Base-by-base conservation (phyloP, 1,140 invertebrate genomes). In the Drosophila melanica region DNA sequence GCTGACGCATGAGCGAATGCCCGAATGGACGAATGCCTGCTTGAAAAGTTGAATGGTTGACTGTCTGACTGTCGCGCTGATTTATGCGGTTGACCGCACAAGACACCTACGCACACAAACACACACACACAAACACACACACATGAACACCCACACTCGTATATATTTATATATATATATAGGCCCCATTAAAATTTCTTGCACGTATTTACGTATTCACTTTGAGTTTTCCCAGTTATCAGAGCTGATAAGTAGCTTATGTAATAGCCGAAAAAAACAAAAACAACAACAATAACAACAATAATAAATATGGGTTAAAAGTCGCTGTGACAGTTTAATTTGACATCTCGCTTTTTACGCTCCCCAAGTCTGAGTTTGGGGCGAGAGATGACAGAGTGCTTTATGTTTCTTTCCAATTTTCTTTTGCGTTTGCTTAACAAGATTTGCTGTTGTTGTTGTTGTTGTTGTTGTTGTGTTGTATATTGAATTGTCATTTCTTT, bases 401-500 rank as follows among this genome's bases (percentile, higher is more conserved):
- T 77, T 81, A 69, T 73, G 79, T 85, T 85, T 80, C 58, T 80
- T 76, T 81, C 30, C 42, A n/a, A 68, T 81, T 81, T 79, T 84
- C 73, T 71, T 79, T 80, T 55, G 76, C 73, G 75, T 80, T 85
- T 77, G 65, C 76, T 87, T 89, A 87, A 87, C 84, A 70, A 87
- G 84, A 89, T 87, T 84, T 81, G 37, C 27, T n/a, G 35, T 20
- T 55, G 62, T 23, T 35, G 42, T 74, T 78, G 63, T 54, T 48
- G 58, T 23, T 51, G 64, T 74, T 78, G 63, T 54, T 48, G 58
- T 23, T 51, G 64, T 51, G 23, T n/a, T 65, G 69, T 64, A 81
- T 82, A 89, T 87, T 87, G 84, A 87, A 89, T 87, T 87, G 84
- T 89, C 84, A 89, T 89, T 89, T 89, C 85, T 80, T 62, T 89